phyloP scores from a whole-genome alignment of 2,113 vertebrate genomes.

The Agelaius tricolor region DNA sequence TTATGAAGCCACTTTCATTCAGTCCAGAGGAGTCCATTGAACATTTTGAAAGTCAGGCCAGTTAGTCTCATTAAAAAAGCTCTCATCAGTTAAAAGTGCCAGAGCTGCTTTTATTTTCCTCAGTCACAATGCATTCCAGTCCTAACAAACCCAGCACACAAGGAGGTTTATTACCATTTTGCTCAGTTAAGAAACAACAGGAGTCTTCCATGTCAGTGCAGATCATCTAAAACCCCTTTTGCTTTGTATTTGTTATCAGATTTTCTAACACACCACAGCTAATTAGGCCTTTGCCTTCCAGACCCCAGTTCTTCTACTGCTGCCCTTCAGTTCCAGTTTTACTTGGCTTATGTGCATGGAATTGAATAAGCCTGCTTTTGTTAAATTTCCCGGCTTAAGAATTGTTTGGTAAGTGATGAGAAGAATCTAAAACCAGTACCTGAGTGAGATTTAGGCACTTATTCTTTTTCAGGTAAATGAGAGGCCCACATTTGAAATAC shows the following conservation, averaged over 20 bases:
- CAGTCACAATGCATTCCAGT: not conserved
- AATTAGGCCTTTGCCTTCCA: constrained; percentile 13
- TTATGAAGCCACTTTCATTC: not conserved
- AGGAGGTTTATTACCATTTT: not conserved
- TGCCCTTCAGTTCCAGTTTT: not conserved
- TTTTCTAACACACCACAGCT: not conserved
- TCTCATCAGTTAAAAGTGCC: not conserved
- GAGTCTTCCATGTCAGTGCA: not conserved
- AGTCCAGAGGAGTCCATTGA: not conserved
- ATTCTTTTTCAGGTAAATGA: not conserved
- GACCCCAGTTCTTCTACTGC: not conserved
- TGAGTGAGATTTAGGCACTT: not conserved
- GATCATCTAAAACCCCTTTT: not conserved
- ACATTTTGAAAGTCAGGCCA: not conserved
- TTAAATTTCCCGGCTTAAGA: not conserved
- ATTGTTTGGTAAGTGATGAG: not conserved
- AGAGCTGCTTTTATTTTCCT: constrained; percentile 5
- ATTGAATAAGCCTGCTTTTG: not conserved
- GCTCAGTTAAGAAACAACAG: not conserved
- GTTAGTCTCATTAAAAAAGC: not conserved
- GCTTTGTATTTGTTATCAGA: constrained; percentile 18
- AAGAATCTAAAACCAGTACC: not conserved
- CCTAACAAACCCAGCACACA: not conserved
- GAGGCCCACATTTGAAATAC: not conserved
- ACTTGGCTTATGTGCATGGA: not conserved